phyloP scores from a whole-genome alignment of 2,113 vertebrate genomes.

The Dendropsophus ebraccatus region DNA sequence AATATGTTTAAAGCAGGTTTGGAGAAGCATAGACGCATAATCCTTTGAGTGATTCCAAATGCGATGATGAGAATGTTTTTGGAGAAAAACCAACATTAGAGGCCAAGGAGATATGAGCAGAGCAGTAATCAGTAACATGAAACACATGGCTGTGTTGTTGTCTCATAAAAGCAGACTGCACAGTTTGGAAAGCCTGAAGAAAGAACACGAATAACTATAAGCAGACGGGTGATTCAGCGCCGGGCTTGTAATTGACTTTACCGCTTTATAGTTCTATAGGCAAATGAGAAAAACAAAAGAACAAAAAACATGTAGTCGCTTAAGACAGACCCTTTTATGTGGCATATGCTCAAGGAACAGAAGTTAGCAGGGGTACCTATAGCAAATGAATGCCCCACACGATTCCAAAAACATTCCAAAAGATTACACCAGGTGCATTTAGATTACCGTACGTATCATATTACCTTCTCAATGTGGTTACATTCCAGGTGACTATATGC shows the following conservation, averaged over 20 bases:
- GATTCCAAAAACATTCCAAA: neutral
- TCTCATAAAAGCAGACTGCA: slow-evolving; percentile 5
- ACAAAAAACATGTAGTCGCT: neutral
- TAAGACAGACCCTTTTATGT: too few relatives aligned
- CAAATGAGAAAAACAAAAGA: neutral
- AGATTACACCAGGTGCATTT: neutral
- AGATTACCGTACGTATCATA: neutral
- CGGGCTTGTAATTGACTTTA: neutral
- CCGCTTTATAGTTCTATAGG: neutral
- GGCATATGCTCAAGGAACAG: too few relatives aligned
- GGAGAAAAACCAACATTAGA: slow-evolving; percentile 5
- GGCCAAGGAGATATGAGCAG: slow-evolving; percentile 22
- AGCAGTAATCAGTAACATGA: slow-evolving; percentile 7
- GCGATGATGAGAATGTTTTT: neutral
- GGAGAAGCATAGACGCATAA: neutral
- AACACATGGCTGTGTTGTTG: slow-evolving; percentile 10
- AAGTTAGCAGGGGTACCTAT: too few relatives aligned
- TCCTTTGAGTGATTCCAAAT: neutral
- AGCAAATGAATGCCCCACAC: too few relatives aligned
- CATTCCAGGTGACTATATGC: too few relatives aligned
- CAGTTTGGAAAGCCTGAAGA: neutral
- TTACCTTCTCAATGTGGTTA: too few relatives aligned
- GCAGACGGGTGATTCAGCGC: slow-evolving; percentile 1
- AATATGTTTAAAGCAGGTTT: neutral
- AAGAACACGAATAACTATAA: neutral